Conservation (phyloP, 2,888 invertebrate species). For the Agrotis puta region DNA sequence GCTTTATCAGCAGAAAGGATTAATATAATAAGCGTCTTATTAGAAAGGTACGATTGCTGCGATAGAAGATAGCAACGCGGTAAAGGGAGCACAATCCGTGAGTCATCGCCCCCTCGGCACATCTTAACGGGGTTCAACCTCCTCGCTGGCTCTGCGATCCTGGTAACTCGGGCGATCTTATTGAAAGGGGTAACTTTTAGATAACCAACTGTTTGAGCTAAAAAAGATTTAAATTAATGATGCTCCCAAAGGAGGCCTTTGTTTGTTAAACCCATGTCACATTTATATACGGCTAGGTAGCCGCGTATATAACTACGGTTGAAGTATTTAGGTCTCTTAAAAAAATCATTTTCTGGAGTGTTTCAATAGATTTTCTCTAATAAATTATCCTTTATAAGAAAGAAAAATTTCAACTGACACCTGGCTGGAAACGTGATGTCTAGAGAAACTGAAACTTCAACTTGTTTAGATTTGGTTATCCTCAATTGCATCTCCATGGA, state of each 20-base stretch:
- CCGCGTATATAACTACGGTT: not conserved
- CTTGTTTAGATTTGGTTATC: not conserved
- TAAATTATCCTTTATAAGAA: not conserved
- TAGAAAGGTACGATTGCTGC: slow-evolving; percentile 39
- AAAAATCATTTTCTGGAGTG: not conserved
- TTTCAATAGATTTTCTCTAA: slow-evolving; percentile 10
- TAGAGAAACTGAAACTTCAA: not conserved
- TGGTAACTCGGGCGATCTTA: slow-evolving; percentile 72
- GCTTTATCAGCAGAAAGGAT: slow-evolving; percentile 28
- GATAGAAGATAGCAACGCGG: slow-evolving; percentile 52
- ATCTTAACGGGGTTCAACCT: slow-evolving; percentile 70
- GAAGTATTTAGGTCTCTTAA: slow-evolving; percentile 12
- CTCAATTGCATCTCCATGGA: not conserved
- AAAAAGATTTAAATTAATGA: slow-evolving; percentile 42
- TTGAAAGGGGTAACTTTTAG: slow-evolving; percentile 69
- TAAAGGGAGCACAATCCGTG: slow-evolving; percentile 63
- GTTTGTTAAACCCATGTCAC: slow-evolving; percentile 33
- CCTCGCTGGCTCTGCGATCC: slow-evolving; percentile 69
- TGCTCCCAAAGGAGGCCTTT: slow-evolving; percentile 13
- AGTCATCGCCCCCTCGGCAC: slow-evolving; percentile 69
- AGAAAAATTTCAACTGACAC: not conserved
- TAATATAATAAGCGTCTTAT: slow-evolving; percentile 44
- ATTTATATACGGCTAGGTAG: slow-evolving; percentile 12
- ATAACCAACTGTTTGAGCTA: slow-evolving; percentile 54
- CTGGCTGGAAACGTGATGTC: not conserved